Base-by-base conservation (phyloP, 2,888 invertebrate species). In the Cheilosia urbana region DNA sequence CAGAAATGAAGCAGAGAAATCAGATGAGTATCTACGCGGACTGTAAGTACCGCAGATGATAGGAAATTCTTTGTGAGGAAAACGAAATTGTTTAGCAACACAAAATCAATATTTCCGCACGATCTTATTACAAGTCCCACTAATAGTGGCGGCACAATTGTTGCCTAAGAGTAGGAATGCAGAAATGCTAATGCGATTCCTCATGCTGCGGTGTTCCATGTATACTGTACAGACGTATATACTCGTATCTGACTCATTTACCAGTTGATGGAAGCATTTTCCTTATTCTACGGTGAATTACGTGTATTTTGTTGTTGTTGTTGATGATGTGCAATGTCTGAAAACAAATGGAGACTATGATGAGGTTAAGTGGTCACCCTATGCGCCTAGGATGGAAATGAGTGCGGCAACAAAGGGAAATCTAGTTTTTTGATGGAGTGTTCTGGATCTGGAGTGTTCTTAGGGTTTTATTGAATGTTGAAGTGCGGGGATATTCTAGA, bases 31-130 rank as follows among this genome's bases (percentile, higher is more conserved):
- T n/a, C 6, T n/a, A 15, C 1, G 13, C 45, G 4, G 17, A 47
- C 47, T 17, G 9, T 7, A 30, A 2, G 17, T 40, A 37, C 30
- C 9, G 1, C 30, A 27, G 30, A 30, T 55, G 30, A 4, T n/a
- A 17, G 42, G 24, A 51, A 42, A 45, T 62, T 71, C n/a, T 19
- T 49, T 37, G 37, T 15, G 9, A 27, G 19, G 49, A 30, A 66
- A 65, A 42, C 21, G 68, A 77, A 69, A 53, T 68, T 76, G 21
- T 47, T 66, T 57, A 45, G 66, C 34, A 76, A 76, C 49, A 60
- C 58, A 42, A 77, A 68, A 77, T 77, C 77, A 77, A 77, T 77
- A 77, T 77, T 77, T 68, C 68, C 68, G 76, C 76, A 77, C 45
- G 76, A 77, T 51, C 62, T 42, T 45, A 42, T 27, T 53, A 24